A percentile compares a stretch with the other conserved stretches of the same genome.
Conservation (phyloP, 2,888 invertebrate species). For the Sphecodes monilicornis region DNA sequence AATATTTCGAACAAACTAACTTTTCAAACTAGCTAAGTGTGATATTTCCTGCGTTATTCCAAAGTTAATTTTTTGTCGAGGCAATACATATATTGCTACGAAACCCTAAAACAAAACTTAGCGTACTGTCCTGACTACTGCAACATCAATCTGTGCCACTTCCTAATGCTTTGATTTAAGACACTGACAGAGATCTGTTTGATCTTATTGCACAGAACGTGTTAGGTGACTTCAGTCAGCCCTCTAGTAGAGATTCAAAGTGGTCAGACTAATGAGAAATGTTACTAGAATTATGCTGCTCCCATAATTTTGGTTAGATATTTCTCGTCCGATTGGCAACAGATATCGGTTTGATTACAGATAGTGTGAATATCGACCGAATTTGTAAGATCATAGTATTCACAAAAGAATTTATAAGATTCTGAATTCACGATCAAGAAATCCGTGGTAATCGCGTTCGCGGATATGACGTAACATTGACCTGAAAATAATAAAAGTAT, state of each 20-base stretch:
- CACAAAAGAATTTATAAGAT: too few relatives aligned
- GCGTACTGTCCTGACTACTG: neutral
- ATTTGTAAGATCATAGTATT: too few relatives aligned
- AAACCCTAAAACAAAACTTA: neutral
- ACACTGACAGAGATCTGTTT: neutral
- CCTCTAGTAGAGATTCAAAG: neutral
- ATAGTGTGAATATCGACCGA: too few relatives aligned
- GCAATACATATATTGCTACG: neutral
- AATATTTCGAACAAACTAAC: too few relatives aligned
- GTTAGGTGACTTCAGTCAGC: neutral
- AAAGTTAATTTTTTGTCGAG: too few relatives aligned
- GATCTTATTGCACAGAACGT: neutral
- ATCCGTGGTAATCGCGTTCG: too few relatives aligned
- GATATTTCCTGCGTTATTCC: too few relatives aligned
- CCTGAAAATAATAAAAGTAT: too few relatives aligned
- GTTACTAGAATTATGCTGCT: neutral
- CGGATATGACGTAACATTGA: too few relatives aligned
- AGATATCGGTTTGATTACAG: neutral
- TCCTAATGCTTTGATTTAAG: slow-evolving; percentile 3
- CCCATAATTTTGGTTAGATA: neutral
- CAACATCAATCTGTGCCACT: slow-evolving; percentile 1
- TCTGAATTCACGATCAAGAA: too few relatives aligned
- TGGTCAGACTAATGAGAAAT: neutral
- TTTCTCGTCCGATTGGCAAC: neutral
- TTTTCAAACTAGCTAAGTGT: too few relatives aligned